phyloP scores from a whole-genome alignment of 2,113 vertebrate species.

The Gymnocephalus cernua region DNA sequence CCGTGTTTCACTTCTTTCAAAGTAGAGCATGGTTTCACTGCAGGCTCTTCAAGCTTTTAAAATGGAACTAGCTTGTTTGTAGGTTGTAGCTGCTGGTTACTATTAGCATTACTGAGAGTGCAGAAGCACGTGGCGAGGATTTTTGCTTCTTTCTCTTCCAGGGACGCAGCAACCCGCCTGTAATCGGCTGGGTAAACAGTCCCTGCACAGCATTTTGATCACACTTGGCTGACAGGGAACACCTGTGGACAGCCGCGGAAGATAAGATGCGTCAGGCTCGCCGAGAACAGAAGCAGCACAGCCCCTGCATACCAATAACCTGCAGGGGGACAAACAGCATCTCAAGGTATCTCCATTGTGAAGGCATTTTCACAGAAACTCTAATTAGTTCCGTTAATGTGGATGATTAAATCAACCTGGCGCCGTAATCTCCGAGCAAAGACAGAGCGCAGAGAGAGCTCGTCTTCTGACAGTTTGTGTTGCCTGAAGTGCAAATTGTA shows the following conservation, averaged over 20 bases:
- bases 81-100: constrained; percentile 4
- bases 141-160: background rate
- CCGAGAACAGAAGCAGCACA: constrained; percentile 38
- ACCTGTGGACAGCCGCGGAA: constrained; percentile 76
- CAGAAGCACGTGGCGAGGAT: constrained; percentile 25
- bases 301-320: constrained; percentile 66
- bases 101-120: constrained; percentile 17
- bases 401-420: constrained; percentile 66
- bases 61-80: constrained; percentile 22
- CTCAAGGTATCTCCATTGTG: constrained; percentile 49
- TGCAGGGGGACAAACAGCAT: constrained; percentile 5
- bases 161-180: constrained; percentile 40
- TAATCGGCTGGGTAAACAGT: constrained; percentile 72
- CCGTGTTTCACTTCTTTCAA: background rate
- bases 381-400: constrained; percentile 72
- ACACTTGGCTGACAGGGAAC: constrained; percentile 71
- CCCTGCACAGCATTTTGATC: constrained; percentile 71
- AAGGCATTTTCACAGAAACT: constrained; percentile 39
- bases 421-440: constrained; percentile 50
- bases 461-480: constrained; percentile 1
- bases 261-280: constrained; percentile 79
- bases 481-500: constrained; percentile 1
- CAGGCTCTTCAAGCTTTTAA: background rate
- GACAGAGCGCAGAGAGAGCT: constrained; percentile 5
- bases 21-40: background rate